Conservation (phyloP, 2,888 invertebrate species). For the Lottia scabra region DNA sequence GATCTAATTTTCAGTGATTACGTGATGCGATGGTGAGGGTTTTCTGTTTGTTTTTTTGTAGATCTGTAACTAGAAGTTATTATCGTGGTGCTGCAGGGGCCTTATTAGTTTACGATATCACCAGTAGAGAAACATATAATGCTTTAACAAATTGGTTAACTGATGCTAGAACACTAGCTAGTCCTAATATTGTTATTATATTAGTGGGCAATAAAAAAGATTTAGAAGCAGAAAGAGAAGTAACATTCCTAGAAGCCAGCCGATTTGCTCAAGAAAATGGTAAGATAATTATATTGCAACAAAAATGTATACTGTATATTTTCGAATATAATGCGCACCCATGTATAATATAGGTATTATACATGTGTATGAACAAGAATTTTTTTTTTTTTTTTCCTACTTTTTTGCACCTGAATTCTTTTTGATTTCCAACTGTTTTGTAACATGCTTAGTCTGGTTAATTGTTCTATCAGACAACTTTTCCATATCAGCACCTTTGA, state of each 20-base stretch:
- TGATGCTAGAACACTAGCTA: constrained; percentile 84
- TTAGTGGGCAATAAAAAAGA: constrained; percentile 87
- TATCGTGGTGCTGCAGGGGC: constrained; percentile 76
- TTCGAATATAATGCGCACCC: too few relatives aligned
- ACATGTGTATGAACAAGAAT: too few relatives aligned
- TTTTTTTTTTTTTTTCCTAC: too few relatives aligned
- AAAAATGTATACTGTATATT: too few relatives aligned
- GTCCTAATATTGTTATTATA: constrained; percentile 84
- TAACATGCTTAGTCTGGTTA: too few relatives aligned
- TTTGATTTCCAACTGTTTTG: too few relatives aligned
- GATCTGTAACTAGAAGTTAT: constrained; percentile 81
- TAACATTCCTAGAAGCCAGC: constrained; percentile 85
- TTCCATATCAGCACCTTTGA: too few relatives aligned
- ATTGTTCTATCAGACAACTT: too few relatives aligned
- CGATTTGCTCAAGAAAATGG: constrained; percentile 89
- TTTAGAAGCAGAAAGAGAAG: constrained; percentile 83
- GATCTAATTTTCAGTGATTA: too few relatives aligned
- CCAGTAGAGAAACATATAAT: constrained; percentile 72
- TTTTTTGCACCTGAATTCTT: too few relatives aligned
- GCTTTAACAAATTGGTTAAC: constrained; percentile 75
- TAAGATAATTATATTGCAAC: constrained; percentile 58
- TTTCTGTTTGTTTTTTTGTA: constrained; percentile 56
- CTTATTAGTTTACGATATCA: constrained; percentile 71
- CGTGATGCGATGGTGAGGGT: too few relatives aligned
- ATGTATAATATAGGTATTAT: too few relatives aligned